phyloP scores from a whole-genome alignment of 2,113 vertebrate species.

The western clawed frog (Xenopus tropicalis) region DNA sequence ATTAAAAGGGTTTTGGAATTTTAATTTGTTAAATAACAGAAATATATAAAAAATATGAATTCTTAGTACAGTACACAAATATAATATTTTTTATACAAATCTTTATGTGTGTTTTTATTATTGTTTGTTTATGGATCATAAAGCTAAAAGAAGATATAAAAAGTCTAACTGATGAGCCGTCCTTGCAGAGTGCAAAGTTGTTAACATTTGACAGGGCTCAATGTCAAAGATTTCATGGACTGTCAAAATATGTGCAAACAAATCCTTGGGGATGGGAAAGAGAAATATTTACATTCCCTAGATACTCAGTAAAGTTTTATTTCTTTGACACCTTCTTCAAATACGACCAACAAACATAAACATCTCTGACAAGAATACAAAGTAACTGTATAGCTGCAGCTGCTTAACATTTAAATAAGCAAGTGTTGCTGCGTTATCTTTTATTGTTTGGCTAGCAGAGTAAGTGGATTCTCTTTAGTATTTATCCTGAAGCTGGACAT shows the following conservation, averaged over 20 bases:
- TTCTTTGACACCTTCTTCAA: conserved; percentile 86
- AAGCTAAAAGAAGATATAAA: conserved; percentile 54
- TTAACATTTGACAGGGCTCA: conserved; percentile 84
- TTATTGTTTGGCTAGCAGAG: conserved; percentile 33
- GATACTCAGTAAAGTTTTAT: conserved; percentile 68
- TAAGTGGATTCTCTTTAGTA: conserved; percentile 27
- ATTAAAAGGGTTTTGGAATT: too few relatives aligned
- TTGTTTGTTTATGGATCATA: conserved; percentile 5
- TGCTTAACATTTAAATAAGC: conserved; percentile 61
- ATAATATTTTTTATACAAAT: too few relatives aligned
- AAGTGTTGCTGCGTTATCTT: conserved; percentile 21
- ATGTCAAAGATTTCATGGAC: conserved; percentile 79
- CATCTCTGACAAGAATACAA: conserved; percentile 75
- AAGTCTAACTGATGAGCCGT: conserved; percentile 61
- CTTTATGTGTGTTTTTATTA: background rate
- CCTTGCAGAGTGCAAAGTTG: conserved; percentile 65
- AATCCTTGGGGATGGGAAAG: conserved; percentile 74
- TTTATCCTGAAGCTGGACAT: conserved; percentile 38
- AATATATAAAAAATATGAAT: too few relatives aligned
- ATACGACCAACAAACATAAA: conserved; percentile 73
- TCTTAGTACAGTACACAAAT: too few relatives aligned
- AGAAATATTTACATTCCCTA: conserved; percentile 85
- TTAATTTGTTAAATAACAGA: too few relatives aligned
- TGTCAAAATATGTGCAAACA: conserved; percentile 83
- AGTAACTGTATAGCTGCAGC: conserved; percentile 72